Conservation (phyloP, 2,888 invertebrate genomes). For the Alloscopus bannaensis region DNA sequence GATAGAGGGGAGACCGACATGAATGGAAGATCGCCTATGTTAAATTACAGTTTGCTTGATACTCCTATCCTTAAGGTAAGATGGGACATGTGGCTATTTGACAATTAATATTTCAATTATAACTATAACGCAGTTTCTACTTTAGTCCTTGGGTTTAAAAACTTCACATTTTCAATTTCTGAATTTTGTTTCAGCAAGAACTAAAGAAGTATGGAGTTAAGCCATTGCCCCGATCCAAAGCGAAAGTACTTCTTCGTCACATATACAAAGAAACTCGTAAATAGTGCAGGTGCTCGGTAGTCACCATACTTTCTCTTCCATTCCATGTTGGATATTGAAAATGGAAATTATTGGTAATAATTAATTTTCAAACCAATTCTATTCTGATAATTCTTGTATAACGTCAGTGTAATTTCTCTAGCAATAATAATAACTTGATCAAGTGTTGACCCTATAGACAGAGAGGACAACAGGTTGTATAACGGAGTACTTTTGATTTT, state of each 20-base stretch:
- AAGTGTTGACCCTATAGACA: too few relatives aligned
- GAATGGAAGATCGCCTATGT: conserved; percentile 77
- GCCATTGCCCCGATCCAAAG: conserved; percentile 77
- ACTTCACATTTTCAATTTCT: neutral
- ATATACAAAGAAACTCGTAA: conserved; percentile 79
- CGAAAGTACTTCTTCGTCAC: conserved; percentile 78
- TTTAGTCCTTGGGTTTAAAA: neutral
- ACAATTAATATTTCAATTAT: neutral
- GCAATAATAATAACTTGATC: too few relatives aligned
- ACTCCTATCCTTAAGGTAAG: conserved; percentile 78
- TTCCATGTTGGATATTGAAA: too few relatives aligned
- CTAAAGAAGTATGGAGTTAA: conserved; percentile 79
- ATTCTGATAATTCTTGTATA: too few relatives aligned
- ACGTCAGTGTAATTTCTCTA: too few relatives aligned
- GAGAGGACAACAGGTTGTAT: too few relatives aligned
- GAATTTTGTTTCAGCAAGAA: conserved; percentile 76
- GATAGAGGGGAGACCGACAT: neutral
- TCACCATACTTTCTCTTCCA: too few relatives aligned
- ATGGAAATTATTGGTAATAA: too few relatives aligned
- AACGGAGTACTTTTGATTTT: too few relatives aligned
- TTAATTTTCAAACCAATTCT: too few relatives aligned
- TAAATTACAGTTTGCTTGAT: conserved; percentile 77
- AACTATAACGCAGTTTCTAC: neutral
- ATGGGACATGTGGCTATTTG: too few relatives aligned
- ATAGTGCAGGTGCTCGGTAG: conserved; percentile 16